Evolutionary conservation across 2,797 vertebrate genomes (phyloP).

Genomic region (Erethizon dorsatum): DNA sequence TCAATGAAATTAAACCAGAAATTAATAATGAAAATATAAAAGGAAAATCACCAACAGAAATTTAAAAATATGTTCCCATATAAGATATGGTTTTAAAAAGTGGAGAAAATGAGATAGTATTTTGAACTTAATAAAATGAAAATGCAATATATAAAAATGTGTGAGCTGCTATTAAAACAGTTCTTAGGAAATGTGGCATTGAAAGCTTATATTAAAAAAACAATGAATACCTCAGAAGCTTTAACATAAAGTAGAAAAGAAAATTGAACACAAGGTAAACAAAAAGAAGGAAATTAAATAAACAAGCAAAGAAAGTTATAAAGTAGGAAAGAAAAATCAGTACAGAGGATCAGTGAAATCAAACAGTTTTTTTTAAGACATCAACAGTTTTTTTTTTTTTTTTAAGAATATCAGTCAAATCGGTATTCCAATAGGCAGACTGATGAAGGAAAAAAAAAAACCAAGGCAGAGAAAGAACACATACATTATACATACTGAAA

Average conservation of each 20-base stretch:
- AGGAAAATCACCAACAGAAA: neutral
- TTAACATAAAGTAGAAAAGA: neutral
- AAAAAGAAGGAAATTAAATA: conserved; percentile 20
- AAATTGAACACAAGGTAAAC: neutral
- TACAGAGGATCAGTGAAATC: conserved; percentile 7
- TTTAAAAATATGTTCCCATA: neutral
- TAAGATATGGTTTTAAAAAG: neutral
- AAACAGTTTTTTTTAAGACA: neutral
- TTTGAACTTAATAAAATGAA: conserved; percentile 62
- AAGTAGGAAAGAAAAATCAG: neutral
- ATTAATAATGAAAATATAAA: conserved; percentile 12
- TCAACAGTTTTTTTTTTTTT: neutral
- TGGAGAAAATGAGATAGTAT: neutral
- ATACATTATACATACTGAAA: neutral
- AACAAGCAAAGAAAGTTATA: neutral
- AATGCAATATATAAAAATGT: conserved; percentile 47
- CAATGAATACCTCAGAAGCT: neutral
- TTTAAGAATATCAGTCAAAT: neutral
- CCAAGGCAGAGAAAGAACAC: neutral
- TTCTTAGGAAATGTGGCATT: neutral
- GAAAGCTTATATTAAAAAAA: neutral
- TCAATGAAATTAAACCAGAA: conserved; percentile 21
- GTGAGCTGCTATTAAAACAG: neutral
- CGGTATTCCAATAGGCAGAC: neutral
- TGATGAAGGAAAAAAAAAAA: neutral